Conservation (phyloP, 2,113 vertebrate genomes). For the Rhabdomys dilectus region DNA sequence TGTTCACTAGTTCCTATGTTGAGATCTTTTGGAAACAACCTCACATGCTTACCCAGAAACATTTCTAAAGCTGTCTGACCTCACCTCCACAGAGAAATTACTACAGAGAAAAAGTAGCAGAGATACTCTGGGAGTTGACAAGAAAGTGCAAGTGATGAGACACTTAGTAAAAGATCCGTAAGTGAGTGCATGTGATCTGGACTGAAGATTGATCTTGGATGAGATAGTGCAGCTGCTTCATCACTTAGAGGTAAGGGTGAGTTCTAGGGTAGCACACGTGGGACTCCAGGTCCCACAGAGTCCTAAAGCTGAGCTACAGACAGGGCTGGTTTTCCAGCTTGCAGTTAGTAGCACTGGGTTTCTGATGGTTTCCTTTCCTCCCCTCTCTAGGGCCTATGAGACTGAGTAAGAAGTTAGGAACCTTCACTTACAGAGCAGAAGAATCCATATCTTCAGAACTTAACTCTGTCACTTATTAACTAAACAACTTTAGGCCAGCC, state of each 20-base stretch:
- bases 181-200: background rate
- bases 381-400: background rate
- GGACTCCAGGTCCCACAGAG: background rate
- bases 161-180: background rate
- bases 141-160: background rate
- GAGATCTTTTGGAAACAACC: background rate
- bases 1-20: background rate
- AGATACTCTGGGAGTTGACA: background rate
- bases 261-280: background rate
- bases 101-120: background rate
- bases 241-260: background rate
- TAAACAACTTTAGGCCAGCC: background rate
- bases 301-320: too few species aligned
- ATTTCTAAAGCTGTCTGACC: too few species aligned
- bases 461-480: too few species aligned
- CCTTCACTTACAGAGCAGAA: too few species aligned
- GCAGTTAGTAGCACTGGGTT: rapidly evolving
- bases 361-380: background rate
- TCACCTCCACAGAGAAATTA: background rate
- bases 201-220: background rate
- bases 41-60: background rate
- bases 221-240: background rate
- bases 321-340: rapidly evolving
- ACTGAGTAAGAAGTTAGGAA: background rate
- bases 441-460: background rate